A percentile compares a stretch with the other conserved stretches of the same genome.
Conservation (phyloP, 1,140 invertebrate genomes). For the Halyomorpha halys region DNA sequence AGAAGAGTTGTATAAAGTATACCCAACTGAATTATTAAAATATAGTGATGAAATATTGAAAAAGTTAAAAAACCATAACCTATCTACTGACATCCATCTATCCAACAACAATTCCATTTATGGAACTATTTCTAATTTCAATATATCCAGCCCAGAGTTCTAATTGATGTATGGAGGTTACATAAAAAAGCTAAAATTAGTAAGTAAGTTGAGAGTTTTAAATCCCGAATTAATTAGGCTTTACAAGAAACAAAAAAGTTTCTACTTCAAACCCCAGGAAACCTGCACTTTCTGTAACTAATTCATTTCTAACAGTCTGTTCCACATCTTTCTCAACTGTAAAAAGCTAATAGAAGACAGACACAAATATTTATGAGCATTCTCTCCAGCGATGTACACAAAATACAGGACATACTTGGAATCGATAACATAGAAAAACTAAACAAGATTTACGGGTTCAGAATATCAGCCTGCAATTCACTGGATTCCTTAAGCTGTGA, state of each 20-base stretch:
- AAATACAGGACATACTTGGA: too few relatives aligned
- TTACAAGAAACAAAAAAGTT: background rate
- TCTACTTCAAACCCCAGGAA: background rate
- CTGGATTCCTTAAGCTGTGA: too few relatives aligned
- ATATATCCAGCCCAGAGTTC: background rate
- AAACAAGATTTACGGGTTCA: too few relatives aligned
- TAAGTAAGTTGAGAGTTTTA: background rate
- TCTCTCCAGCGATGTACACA: too few relatives aligned
- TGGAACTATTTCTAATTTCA: background rate
- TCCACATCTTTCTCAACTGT: background rate
- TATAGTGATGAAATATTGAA: background rate
- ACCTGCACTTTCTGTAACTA: background rate
- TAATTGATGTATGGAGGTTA: background rate
- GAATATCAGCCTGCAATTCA: too few relatives aligned
- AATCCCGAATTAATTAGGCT: background rate
- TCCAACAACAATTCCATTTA: background rate
- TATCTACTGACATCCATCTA: background rate
- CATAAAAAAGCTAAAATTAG: background rate
- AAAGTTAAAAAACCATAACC: background rate
- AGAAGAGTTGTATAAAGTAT: background rate
- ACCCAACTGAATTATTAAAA: background rate
- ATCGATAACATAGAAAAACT: too few relatives aligned
- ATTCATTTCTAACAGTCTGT: background rate
- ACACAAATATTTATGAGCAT: too few relatives aligned
- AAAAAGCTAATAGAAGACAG: background rate